phyloP scores from a whole-genome alignment of 2,113 vertebrate species.

The Hemiprocne comata region DNA sequence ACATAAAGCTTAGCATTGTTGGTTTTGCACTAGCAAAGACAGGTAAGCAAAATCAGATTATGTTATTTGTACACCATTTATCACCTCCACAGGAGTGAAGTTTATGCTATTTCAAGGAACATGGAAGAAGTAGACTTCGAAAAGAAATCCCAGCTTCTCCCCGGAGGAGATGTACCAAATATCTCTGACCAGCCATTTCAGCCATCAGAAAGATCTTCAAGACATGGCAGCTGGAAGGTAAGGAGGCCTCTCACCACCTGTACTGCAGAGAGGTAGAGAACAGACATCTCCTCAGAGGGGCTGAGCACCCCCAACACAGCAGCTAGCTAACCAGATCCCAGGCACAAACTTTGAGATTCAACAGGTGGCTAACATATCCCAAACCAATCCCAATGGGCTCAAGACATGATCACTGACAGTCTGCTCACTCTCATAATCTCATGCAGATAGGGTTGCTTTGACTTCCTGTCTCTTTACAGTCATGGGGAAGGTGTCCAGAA shows the following conservation, averaged over 20 bases:
- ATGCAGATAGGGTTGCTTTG: background rate
- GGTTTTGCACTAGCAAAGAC: background rate
- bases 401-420: background rate
- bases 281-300: background rate
- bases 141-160: conserved; percentile 74
- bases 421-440: background rate
- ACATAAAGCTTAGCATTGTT: background rate
- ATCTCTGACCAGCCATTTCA: conserved; percentile 17
- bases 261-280: background rate
- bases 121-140: conserved; percentile 69
- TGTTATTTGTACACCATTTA: background rate
- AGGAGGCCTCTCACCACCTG: background rate
- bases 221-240: conserved; percentile 30
- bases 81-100: conserved; percentile 72
- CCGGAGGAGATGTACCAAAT: background rate
- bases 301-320: background rate
- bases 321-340: background rate
- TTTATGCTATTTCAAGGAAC: conserved; percentile 79
- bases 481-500: background rate
- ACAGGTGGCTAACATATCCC: background rate
- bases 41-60: background rate
- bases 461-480: background rate
- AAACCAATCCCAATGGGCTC: background rate
- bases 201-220: background rate
- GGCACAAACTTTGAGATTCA: background rate